A percentile compares a stretch with the other conserved stretches of the same genome.
Evolutionary conservation across 2,888 invertebrate species (phyloP).

Genomic region (Eristalis tenax): DNA sequence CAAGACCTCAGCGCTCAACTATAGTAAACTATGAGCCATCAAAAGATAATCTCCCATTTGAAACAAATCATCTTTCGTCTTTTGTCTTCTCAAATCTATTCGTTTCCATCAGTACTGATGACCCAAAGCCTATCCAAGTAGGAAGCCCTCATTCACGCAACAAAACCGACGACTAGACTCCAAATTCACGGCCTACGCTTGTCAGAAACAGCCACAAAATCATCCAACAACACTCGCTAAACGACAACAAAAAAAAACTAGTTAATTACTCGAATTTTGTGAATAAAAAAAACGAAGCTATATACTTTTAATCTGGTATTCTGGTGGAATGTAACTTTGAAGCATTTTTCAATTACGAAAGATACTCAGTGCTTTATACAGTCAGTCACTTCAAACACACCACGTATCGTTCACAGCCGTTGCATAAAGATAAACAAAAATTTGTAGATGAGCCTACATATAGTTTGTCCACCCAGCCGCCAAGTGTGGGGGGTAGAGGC

Average conservation of each 20-base stretch:
- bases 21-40: not conserved
- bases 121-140: not conserved
- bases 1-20: not conserved
- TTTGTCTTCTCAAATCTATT: not conserved
- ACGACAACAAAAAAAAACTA: not conserved
- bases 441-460: not conserved
- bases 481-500: not conserved
- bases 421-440: constrained; percentile 22
- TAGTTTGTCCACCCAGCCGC: constrained; percentile 6
- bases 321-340: constrained; percentile 15
- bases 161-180: not conserved
- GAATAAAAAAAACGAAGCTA: not conserved
- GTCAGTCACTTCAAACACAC: constrained; percentile 14
- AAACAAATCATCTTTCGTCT: not conserved
- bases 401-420: not conserved
- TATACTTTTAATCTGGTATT: not conserved
- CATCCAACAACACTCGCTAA: not conserved
- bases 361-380: constrained; percentile 7
- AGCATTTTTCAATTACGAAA: constrained; percentile 13
- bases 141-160: not conserved
- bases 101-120: not conserved
- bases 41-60: not conserved
- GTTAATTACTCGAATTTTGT: constrained; percentile 31
- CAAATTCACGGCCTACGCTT: not conserved
- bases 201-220: not conserved